Conservation (phyloP, 1,140 invertebrate genomes). For the Drosophila nannoptera region DNA sequence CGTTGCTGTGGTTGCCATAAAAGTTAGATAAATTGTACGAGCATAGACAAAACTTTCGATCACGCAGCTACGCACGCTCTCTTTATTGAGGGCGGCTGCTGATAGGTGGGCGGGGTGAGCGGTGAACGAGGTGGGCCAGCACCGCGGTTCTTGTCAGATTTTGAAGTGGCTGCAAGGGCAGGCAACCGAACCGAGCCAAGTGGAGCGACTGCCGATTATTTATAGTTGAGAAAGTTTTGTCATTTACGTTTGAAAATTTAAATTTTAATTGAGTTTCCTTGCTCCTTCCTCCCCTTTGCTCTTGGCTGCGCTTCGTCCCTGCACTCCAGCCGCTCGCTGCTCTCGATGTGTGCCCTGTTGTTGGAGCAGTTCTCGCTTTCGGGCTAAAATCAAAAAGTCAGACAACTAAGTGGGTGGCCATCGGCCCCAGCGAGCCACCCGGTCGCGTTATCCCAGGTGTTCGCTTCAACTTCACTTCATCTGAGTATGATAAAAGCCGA, state of each 20-base stretch:
- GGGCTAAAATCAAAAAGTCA: conserved; percentile 58
- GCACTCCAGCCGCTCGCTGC: not conserved
- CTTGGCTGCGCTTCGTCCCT: not conserved
- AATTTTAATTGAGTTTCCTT: conserved; percentile 78
- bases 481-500: conserved; percentile 39
- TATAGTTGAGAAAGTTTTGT: conserved; percentile 77
- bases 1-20: conserved; percentile 61
- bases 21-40: conserved; percentile 75
- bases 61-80: conserved; percentile 70
- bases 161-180: conserved; percentile 60
- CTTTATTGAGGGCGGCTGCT: conserved; percentile 26
- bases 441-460: conserved; percentile 55
- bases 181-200: conserved; percentile 58
- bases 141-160: conserved; percentile 62
- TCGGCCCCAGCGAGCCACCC: conserved; percentile 11
- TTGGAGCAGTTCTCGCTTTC: conserved; percentile 1
- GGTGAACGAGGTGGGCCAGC: conserved; percentile 1
- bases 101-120: not conserved
- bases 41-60: conserved; percentile 75
- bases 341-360: not conserved
- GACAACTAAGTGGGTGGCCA: conserved; percentile 22
- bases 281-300: conserved; percentile 8
- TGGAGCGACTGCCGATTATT: conserved; percentile 71
- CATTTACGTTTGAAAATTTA: conserved; percentile 77
- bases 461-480: conserved; percentile 56